Percentiles rank a stretch among this genome's conserved stretches.
These are phyloP conservation scores for Fregata magnificens DNA, from an alignment of 2,113 vertebrate genomes.

Conservation along the genomic window DNA sequence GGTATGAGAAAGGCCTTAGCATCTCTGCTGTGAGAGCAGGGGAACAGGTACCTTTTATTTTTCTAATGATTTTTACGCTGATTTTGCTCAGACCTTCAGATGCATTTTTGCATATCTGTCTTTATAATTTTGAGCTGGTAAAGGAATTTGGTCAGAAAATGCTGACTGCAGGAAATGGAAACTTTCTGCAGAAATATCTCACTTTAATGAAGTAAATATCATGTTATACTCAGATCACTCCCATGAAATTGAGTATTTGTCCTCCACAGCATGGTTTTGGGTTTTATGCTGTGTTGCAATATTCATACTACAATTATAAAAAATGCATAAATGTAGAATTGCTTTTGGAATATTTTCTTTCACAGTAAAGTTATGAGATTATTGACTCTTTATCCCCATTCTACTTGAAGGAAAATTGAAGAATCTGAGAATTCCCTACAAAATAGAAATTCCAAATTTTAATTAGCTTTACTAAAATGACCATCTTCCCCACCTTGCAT, in stretches of 20 bases:
- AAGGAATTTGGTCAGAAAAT: not conserved
- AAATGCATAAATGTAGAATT: conserved; percentile 44
- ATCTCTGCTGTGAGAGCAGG: not conserved
- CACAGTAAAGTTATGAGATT: not conserved
- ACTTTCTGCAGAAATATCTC: not conserved
- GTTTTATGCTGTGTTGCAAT: not conserved
- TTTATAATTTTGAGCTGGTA: not conserved
- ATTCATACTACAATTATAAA: conserved; percentile 45
- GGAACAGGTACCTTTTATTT: not conserved
- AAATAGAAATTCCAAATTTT: not conserved
- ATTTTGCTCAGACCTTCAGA: not conserved
- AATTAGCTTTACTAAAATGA: not conserved
- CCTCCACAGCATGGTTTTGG: not conserved
- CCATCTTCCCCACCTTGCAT: not conserved
- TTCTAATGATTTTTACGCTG: not conserved
- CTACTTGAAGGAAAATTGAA: not conserved
- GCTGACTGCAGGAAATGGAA: not conserved
- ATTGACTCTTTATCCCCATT: not conserved
- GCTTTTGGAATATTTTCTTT: not conserved
- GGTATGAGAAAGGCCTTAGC: not conserved
- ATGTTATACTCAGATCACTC: not conserved
- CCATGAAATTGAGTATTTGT: not conserved
- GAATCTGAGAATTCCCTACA: not conserved
- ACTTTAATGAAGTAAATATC: not conserved
- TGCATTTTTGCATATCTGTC: not conserved